phyloP scores from a whole-genome alignment of 1,140 invertebrate genomes.

The Drosophila ogumai region DNA sequence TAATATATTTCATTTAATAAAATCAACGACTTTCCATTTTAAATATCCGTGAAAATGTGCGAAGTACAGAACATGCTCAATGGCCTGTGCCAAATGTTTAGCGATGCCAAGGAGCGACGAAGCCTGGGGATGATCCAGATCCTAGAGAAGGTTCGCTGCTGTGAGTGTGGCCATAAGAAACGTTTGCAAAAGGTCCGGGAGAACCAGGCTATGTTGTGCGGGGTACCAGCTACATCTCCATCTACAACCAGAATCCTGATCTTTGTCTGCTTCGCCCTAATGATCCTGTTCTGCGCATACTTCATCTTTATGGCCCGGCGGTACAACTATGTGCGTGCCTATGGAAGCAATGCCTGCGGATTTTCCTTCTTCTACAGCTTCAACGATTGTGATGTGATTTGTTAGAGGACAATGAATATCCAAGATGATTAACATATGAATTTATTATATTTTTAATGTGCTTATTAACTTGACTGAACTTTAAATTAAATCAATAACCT shows the following conservation, averaged over 20 bases:
- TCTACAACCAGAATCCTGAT: neutral
- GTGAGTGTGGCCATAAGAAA: conserved; percentile 43
- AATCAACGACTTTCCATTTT: neutral
- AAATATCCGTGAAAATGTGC: conserved; percentile 22
- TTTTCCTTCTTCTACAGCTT: conserved; percentile 39
- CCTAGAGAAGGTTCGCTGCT: conserved; percentile 45
- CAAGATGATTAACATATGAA: neutral
- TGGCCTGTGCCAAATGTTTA: conserved; percentile 42
- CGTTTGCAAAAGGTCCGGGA: conserved; percentile 2
- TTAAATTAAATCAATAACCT: neutral
- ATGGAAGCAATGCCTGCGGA: conserved; percentile 48
- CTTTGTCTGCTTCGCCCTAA: neutral
- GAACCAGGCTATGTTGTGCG: neutral
- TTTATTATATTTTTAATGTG: neutral
- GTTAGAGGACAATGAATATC: neutral
- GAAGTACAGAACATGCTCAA: conserved; percentile 36
- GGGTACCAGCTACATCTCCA: neutral
- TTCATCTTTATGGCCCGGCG: conserved; percentile 10
- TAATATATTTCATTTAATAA: neutral
- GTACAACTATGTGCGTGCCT: conserved; percentile 27
- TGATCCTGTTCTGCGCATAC: conserved; percentile 24
- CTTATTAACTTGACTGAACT: neutral
- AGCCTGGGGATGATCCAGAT: conserved; percentile 23
- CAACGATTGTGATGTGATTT: conserved; percentile 51
- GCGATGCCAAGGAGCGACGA: conserved; percentile 12